Evolutionary conservation across 1,140 invertebrate species (phyloP), one percentile per base, ranked within the genome.

Genomic region (Drosophila bipectinata): DNA sequence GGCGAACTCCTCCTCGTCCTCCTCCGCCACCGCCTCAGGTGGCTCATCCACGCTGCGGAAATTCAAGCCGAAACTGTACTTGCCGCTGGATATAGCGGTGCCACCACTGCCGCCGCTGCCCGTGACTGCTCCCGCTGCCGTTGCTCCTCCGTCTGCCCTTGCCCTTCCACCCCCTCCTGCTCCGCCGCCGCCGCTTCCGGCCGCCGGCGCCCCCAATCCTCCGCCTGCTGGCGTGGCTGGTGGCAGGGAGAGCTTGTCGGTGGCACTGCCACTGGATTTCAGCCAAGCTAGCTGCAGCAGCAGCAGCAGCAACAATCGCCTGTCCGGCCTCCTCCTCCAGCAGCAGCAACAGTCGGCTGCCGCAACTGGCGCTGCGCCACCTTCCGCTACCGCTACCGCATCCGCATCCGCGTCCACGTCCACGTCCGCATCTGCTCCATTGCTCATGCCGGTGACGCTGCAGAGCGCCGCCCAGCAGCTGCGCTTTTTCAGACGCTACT

Each of bases 401-500:
- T n/a, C 24, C 24, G 48, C 44, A 58, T 5, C 48, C 15, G 37
- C n/a, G 6, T 6, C 39, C 9, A 49, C 58, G 12, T 24, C 68
- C 18, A 45, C 64, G 18, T 21, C 56, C 1, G 45, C 64, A 9
- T 52, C 67, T 12, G 60, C 53, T 30, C 79, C 79, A 55, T 62
- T 89, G 79, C 83, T 88, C 14, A 89, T 88, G 83, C 83, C 84
- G 58, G 82, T 87, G 60, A 80, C 83, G 68, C 73, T 88, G 56
- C 84, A 89, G 64, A 89, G 85, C 68, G 84, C 84, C 52, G 80
- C 84, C 37, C 84, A 89, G 68, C 90, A 91, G 77, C 75, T 91
- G 83, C 90, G 90, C 69, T 91, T 91, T 76, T 91, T 91, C 78
- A 88, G 90, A 91, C 89, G 90, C 72, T 91, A 90, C 81, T 90